Evolutionary conservation across 2,113 vertebrate genomes (phyloP), one percentile per base, ranked within the genome.

Genomic region (Poicephalus gulielmi): DNA sequence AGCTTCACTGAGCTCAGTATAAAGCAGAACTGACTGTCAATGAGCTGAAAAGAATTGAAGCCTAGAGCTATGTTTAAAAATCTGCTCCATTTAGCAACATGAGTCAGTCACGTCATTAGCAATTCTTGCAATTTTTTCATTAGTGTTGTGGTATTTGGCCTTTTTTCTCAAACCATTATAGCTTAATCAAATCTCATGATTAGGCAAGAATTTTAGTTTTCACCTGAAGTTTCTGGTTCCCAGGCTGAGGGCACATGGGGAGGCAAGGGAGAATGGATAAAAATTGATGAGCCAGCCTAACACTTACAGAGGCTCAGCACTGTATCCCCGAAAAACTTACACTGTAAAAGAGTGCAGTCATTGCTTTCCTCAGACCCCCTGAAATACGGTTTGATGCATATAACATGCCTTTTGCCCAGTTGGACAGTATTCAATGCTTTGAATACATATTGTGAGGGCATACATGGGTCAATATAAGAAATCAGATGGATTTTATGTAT

Each of bases 11-110:
- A 94, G 90, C 83, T 86, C 94, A 78, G 62, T 75, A 68, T 49
- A 76, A 95, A 93, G 86, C 69, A 93, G 73, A 88, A 55, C 57
- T 83, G 77, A 90, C 88, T 92, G 79, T 83, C 95, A 96, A 94
- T 66, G 86, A 96, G 88, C 62, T 84, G 63, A 95, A 96, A 94
- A 91, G 80, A 95, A 91, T 28, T 73, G 88, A 94, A 95, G 92
- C 94, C 92, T 88, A 73, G 44, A 96, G 95, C 90, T 93, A 91
- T 84, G 91, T 88, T 96, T 94, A 92, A 97, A 96, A 92, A 88
- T 96, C 73, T 86, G 92, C 93, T 93, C 77, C 91, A 86, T 96
- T 96, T 97, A 94, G 83, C 86, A 94, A 74, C 88, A 93, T 96
- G 92, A 95, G n/a, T 94, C 94, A 96, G 73, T 86, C 83, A 82